phyloP scores from a whole-genome alignment of 1,140 invertebrate genomes.

The Heterodera schachtii region DNA sequence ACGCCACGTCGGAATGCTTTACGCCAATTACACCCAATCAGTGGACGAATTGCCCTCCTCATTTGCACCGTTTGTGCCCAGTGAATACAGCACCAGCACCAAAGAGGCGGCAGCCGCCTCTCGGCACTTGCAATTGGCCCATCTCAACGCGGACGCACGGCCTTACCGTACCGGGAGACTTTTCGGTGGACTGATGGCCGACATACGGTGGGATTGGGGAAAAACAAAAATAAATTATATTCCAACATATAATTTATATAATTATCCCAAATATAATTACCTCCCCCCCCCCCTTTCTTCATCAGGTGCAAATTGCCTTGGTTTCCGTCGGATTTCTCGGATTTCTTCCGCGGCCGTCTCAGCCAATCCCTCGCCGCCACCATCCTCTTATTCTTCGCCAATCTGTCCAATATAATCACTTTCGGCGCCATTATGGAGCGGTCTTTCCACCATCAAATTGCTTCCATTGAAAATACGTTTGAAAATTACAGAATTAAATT shows the following conservation, averaged over 20 bases:
- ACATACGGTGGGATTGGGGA: conserved; percentile 37
- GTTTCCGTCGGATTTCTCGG: conserved; percentile 67
- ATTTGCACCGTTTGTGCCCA: not conserved
- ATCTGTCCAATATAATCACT: conserved; percentile 67
- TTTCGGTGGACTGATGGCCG: conserved; percentile 48
- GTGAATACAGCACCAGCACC: conserved; percentile 13
- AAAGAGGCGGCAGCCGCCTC: conserved; percentile 1
- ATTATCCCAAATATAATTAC: no score
- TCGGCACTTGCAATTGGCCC: not conserved
- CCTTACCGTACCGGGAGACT: conserved; percentile 35
- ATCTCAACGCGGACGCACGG: not conserved
- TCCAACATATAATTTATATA: no score
- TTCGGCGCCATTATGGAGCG: conserved; percentile 67
- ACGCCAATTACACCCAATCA: conserved; percentile 23
- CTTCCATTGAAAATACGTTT: conserved; percentile 66
- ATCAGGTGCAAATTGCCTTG: conserved; percentile 47
- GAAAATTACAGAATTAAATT: not conserved
- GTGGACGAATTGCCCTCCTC: conserved; percentile 9
- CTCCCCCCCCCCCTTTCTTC: not conserved
- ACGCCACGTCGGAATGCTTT: conserved; percentile 46
- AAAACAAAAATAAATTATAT: no score
- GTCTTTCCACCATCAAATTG: conserved; percentile 65
- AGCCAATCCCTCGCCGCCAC: conserved; percentile 55
- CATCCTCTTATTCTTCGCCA: conserved; percentile 67
- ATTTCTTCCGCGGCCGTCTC: conserved; percentile 61